These are phyloP conservation scores for Tinamus guttatus DNA, from an alignment of 2,113 vertebrate genomes.

Conservation along the genomic window DNA sequence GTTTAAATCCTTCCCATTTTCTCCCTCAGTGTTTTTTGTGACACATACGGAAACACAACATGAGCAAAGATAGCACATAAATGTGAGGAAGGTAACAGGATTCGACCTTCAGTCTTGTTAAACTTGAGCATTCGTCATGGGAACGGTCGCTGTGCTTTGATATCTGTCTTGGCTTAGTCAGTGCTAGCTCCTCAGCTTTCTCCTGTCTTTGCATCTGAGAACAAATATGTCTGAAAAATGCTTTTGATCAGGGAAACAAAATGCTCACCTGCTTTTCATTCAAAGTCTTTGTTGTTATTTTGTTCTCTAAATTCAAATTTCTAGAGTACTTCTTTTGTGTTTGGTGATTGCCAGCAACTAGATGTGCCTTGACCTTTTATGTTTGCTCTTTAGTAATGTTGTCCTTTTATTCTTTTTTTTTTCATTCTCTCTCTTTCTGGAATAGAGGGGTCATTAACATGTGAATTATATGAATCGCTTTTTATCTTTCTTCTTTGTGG, in stretches of 20 bases:
- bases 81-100: neutral
- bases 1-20: neutral
- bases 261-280: constrained; percentile 12
- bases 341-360: neutral
- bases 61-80: neutral
- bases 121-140: neutral
- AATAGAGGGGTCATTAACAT: neutral
- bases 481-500: constrained; percentile 36
- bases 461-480: constrained; percentile 21
- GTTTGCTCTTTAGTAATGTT: neutral
- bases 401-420: neutral
- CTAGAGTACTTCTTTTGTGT: neutral
- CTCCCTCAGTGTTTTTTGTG: neutral
- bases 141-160: neutral
- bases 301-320: constrained; percentile 22
- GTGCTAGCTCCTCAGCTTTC: neutral
- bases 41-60: neutral
- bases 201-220: neutral
- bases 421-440: neutral
- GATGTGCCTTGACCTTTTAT: constrained; percentile 41
- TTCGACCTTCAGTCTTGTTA: neutral
- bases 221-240: constrained; percentile 17
- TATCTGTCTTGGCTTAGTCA: neutral
- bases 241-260: neutral
- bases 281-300: neutral